A percentile compares a stretch with the other conserved stretches of the same genome.
These are phyloP conservation scores for Hiodon tergisus DNA, from an alignment of 2,113 vertebrate genomes.

Conservation along the genomic window DNA sequence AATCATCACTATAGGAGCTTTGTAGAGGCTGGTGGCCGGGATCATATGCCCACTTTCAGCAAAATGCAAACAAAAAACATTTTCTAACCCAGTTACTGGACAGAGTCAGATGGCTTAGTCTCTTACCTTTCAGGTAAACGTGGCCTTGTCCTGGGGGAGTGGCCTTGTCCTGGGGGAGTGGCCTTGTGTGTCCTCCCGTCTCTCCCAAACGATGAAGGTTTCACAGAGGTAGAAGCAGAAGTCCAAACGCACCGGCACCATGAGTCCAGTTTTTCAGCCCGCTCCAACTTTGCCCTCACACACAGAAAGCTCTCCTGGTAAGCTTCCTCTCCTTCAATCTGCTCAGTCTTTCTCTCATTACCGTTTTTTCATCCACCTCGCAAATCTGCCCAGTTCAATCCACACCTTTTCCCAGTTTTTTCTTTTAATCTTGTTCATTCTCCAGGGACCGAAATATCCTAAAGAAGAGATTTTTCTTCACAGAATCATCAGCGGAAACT, in stretches of 20 bases:
- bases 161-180: too few species aligned
- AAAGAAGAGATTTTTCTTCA: constrained; percentile 39
- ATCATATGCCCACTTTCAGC: too few species aligned
- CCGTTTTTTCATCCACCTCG: constrained; percentile 27
- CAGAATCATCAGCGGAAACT: constrained; percentile 39
- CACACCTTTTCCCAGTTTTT: constrained; percentile 51
- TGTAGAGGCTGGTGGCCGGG: too few species aligned
- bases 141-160: too few species aligned
- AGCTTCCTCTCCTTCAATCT: constrained; percentile 21
- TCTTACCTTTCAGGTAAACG: constrained; percentile 18
- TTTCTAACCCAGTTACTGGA: too few species aligned
- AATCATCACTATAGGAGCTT: too few species aligned
- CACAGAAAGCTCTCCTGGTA: constrained; percentile 12
- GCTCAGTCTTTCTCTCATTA: constrained; percentile 28
- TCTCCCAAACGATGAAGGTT: constrained; percentile 9
- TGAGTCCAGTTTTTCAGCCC: constrained; percentile 13
- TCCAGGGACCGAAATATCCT: constrained; percentile 29
- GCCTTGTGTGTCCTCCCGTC: background rate
- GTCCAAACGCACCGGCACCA: constrained; percentile 32
- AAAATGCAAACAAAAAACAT: too few species aligned
- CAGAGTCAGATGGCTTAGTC: background rate
- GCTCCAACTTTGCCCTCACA: constrained; percentile 25
- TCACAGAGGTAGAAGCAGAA: constrained; percentile 38
- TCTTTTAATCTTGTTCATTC: constrained; percentile 36
- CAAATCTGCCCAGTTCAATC: constrained; percentile 36